phyloP scores from a whole-genome alignment of 2,888 invertebrate genomes.

The Dolomedes plantarius region DNA sequence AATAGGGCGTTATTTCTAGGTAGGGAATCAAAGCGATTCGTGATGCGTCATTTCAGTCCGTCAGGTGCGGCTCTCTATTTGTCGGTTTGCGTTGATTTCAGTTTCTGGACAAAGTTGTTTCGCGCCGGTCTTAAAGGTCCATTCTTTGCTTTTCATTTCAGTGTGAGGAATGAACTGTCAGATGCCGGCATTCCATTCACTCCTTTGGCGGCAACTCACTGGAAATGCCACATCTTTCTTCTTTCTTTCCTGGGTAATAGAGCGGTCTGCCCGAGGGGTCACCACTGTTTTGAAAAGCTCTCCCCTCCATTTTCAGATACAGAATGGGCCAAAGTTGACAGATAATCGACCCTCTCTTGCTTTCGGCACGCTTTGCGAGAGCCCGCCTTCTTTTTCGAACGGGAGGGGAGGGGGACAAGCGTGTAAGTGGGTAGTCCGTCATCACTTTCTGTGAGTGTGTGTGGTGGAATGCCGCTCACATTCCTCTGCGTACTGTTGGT shows the following conservation, averaged over 20 bases:
- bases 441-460: slow-evolving; percentile 21
- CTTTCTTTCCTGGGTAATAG: neutral
- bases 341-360: slow-evolving; percentile 53
- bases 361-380: slow-evolving; percentile 31
- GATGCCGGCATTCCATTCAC: no score
- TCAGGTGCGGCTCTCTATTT: no score
- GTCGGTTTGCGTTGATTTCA: no score
- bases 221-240: neutral
- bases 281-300: neutral
- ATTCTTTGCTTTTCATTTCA: no score
- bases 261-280: neutral
- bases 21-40: no score
- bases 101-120: no score
- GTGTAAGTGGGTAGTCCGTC: slow-evolving; percentile 60
- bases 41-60: no score
- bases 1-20: no score
- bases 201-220: no score
- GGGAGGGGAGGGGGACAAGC: neutral
- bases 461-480: slow-evolving; percentile 34
- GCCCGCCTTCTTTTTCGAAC: neutral
- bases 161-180: no score
- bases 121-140: no score
- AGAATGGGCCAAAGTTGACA: slow-evolving; percentile 3
- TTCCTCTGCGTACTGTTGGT: slow-evolving; percentile 29
- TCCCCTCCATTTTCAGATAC: neutral